Evolutionary conservation across 2,888 invertebrate species (phyloP), one percentile per base, ranked within the genome.

Genomic region (Adelognathus sp.): DNA sequence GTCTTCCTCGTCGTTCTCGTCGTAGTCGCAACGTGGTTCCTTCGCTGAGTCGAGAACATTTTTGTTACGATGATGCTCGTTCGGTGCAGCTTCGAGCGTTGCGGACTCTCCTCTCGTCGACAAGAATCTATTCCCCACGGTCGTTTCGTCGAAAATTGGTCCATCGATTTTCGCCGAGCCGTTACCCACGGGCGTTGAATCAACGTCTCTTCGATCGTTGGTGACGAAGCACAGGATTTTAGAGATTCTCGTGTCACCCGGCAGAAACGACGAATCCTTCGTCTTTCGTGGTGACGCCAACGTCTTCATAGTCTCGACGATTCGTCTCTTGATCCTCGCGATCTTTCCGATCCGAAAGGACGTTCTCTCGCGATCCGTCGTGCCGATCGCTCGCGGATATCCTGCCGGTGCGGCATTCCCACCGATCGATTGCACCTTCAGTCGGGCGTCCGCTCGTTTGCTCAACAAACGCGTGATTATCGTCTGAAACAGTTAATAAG

Each of bases 401-500:
- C 76, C 63, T 29, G 52, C 9, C 27, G 61, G n/a, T 52, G 72
- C 67, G 18, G 31, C 63, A 61, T 78, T 73, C 84, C 92, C 91
- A 74, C 90, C 88, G 67, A 90, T 90, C 27, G 91, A 91, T 36
- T 91, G 86, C n/a, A 90, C 90, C 82, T 92, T 91, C 67, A 91
- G 87, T 76, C 91, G 90, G 16, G 89, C 85, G 71, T 89, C 88
- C 1, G 91, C 90, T 14, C 90, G 88, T 82, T 92, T 92, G 18
- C 90, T 91, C 46, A 92, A 87, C 31, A 92, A 77, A 72, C 90
- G 88, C n/a, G 91, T 90, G 44, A 90, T 88, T 75, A 90, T 78
- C 60, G 91, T 85, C 92, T 92, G 88, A 2, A 85, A 83, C 56
- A 73, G 41, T 67, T 63, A 36, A 60, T 6, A 67, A 31, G 2